These are phyloP conservation scores for Iguana delicatissima DNA, from an alignment of 2,797 vertebrate species.

Conservation along the genomic window DNA sequence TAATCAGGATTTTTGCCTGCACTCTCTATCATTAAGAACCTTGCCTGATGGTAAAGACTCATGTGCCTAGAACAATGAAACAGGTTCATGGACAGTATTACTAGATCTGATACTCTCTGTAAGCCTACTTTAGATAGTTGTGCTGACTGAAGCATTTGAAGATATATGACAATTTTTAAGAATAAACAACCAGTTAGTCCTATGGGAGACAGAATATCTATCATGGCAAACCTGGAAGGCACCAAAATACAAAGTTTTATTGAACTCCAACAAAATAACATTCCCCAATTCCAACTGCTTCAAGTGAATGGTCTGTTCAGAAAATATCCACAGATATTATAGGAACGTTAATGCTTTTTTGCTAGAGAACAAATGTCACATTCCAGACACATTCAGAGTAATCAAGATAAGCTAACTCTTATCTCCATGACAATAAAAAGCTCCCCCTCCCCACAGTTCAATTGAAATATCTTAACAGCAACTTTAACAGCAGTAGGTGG, in stretches of 20 bases:
- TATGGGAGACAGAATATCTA: background rate
- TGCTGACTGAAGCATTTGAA: background rate
- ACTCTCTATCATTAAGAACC: background rate
- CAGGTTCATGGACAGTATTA: background rate
- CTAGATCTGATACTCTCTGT: background rate
- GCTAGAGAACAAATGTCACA: background rate
- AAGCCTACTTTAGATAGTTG: background rate
- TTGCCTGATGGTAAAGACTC: background rate
- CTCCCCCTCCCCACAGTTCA: background rate
- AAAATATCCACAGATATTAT: background rate
- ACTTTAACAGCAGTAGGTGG: constrained; percentile 2
- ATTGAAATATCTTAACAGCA: background rate
- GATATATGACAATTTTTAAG: too few species aligned
- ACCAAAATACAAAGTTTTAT: background rate
- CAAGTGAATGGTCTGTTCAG: background rate
- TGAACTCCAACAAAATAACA: background rate
- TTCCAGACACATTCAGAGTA: background rate
- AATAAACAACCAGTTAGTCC: background rate
- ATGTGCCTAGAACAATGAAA: background rate
- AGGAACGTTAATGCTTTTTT: background rate
- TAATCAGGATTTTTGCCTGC: too few species aligned
- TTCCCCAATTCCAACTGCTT: background rate
- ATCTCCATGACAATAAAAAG: background rate
- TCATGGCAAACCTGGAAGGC: background rate
- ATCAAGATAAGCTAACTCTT: background rate